Evolutionary conservation across 2,113 vertebrate genomes (phyloP).

Genomic region (Seriola dumerili): DNA sequence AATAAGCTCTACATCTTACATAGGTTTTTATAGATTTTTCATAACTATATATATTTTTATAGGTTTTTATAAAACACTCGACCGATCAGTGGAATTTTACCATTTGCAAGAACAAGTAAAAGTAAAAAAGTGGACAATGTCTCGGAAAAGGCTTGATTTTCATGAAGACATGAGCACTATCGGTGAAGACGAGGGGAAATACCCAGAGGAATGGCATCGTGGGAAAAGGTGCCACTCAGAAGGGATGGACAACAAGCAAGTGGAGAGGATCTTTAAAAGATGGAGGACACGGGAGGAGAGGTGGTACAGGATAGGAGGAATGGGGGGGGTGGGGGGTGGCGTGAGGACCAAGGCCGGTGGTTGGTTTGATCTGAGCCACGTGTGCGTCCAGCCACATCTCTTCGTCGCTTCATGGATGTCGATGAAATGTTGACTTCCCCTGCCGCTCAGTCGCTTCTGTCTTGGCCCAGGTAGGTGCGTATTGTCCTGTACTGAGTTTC

Average conservation of each 20-base stretch:
- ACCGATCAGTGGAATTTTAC: slow-evolving; percentile 33
- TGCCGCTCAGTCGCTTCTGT: slow-evolving; percentile 50
- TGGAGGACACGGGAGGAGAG: slow-evolving; percentile 68
- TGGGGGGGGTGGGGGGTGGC: slow-evolving; percentile 68
- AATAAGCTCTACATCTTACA: slow-evolving; percentile 34
- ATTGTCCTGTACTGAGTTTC: slow-evolving; percentile 50
- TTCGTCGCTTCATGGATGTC: slow-evolving; percentile 67
- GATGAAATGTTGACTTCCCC: slow-evolving; percentile 63
- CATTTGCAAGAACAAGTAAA: slow-evolving; percentile 11
- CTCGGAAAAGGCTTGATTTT: slow-evolving; percentile 44
- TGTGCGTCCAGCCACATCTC: slow-evolving; percentile 74
- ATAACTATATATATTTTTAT: slow-evolving; percentile 6
- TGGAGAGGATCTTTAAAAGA: slow-evolving; percentile 73
- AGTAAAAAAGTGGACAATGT: slow-evolving; percentile 46
- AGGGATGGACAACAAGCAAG: slow-evolving; percentile 53
- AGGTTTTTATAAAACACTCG: slow-evolving; percentile 13
- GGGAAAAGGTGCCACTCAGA: slow-evolving; percentile 63
- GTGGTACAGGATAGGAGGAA: slow-evolving; percentile 65
- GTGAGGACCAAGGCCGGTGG: slow-evolving; percentile 80
- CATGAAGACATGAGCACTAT: slow-evolving; percentile 33
- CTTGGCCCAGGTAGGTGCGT: slow-evolving; percentile 76
- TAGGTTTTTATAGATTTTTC: slow-evolving; percentile 16
- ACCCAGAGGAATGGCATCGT: slow-evolving; percentile 60
- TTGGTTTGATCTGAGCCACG: slow-evolving; percentile 81
- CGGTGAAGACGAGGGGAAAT: slow-evolving; percentile 51